Base-by-base conservation (phyloP, 2,888 invertebrate species). In the Lingula anatina region DNA sequence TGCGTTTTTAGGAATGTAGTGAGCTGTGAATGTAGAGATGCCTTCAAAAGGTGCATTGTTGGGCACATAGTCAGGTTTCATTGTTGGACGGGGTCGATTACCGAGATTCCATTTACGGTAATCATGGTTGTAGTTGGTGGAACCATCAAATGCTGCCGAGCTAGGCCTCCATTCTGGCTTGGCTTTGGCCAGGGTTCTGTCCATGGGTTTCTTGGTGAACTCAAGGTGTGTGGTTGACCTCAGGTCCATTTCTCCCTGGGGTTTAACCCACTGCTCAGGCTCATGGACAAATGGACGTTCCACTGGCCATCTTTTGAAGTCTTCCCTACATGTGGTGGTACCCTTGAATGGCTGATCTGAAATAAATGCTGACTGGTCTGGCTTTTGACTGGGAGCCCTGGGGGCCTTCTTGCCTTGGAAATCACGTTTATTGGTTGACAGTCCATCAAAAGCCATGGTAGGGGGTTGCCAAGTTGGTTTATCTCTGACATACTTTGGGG, bases 1-100 rank as follows among this genome's bases (percentile, higher is more conserved):
- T 7, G 57, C 42, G 15, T 55, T 56, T 25, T 75, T 66, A 18
- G 59, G 61, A 44, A 66, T 54, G 54, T 62, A 75, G 52, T 75
- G 72, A 38, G 64, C 61, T 50, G 67, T 68, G 49, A 73, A 65
- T 24, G 70, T 75, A 15, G 73, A 61, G 27, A 56, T 56, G 27
- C 76, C 76, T 49, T 76, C 71, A 57, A 77, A 77, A 40, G 73
- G 73, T n/a, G 65, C 71, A 12, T 54, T 57, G 26, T 66, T 71
- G 24, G 73, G 68, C 24, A 60, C 52, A 53, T 76, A 77, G n/a
- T 63, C 68, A 0, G 62, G 55, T 44, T 59, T 60, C 47, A 55
- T 56, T 15, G 53, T 58, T 5, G 61, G 53, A 42, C 58, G 49
- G 2, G 62, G 59, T 48, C 65, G 56, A 18, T 61, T 55, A 9